These are phyloP conservation scores for Ondatra zibethicus DNA, from an alignment of 2,113 vertebrate genomes.

Conservation along the genomic window DNA sequence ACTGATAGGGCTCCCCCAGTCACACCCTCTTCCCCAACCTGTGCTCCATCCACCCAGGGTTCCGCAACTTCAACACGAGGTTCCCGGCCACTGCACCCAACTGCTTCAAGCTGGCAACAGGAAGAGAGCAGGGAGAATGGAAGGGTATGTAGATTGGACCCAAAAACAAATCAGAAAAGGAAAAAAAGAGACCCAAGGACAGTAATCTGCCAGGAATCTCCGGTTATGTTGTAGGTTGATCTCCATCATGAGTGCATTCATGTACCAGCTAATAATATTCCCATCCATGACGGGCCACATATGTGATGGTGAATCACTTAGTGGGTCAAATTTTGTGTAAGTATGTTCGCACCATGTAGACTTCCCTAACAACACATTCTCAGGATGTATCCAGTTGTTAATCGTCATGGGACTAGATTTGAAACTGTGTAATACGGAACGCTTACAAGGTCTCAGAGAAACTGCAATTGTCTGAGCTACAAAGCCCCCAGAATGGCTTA, in stretches of 20 bases:
- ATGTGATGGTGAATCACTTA: neutral
- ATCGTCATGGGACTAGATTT: neutral
- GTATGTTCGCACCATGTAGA: neutral
- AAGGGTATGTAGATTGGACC: neutral
- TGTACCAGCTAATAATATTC: neutral
- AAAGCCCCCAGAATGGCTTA: slow-evolving; percentile 1
- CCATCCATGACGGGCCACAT: neutral
- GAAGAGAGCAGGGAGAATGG: neutral
- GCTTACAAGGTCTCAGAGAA: slow-evolving; percentile 35
- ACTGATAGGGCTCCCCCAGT: neutral
- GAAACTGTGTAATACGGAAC: neutral
- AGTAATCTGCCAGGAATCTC: neutral
- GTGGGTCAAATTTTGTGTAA: neutral
- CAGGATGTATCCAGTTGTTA: neutral
- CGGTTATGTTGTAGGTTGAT: neutral
- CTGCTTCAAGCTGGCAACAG: neutral
- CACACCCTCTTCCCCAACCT: neutral
- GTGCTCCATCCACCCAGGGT: neutral
- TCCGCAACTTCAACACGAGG: neutral
- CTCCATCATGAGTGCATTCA: neutral
- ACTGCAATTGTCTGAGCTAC: neutral
- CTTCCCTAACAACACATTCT: neutral
- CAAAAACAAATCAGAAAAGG: neutral
- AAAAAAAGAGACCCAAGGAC: neutral
- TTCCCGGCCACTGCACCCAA: neutral